phyloP scores from a whole-genome alignment of 2,888 invertebrate species.

The Lasioglossum morio region DNA sequence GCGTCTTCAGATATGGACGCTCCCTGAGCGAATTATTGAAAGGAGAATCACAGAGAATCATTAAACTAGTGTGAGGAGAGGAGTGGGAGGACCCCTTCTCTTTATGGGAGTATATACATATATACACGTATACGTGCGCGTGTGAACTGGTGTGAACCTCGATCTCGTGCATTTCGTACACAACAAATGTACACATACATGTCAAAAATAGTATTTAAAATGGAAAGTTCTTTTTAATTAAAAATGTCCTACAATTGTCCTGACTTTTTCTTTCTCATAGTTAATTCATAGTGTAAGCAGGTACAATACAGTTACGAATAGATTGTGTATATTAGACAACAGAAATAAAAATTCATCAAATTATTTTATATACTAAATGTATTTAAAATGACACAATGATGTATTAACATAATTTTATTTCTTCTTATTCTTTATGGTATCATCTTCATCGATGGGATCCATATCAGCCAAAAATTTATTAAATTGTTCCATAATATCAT shows the following conservation, averaged over 20 bases:
- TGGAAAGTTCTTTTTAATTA: background rate
- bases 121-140: background rate
- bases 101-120: background rate
- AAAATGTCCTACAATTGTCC: background rate
- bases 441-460: slow-evolving; percentile 86
- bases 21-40: slow-evolving; percentile 36
- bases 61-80: slow-evolving; percentile 11
- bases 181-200: background rate
- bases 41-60: slow-evolving; percentile 41
- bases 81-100: background rate
- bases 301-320: background rate
- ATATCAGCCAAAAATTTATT: slow-evolving; percentile 88
- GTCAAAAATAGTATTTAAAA: background rate
- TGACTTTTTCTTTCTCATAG: background rate
- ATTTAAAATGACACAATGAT: background rate
- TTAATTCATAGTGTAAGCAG: background rate
- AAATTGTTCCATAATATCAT: slow-evolving; percentile 89
- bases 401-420: slow-evolving; percentile 14
- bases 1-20: slow-evolving; percentile 47
- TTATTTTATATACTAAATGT: background rate
- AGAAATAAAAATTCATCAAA: background rate
- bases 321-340: background rate
- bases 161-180: background rate
- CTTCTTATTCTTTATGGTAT: slow-evolving; percentile 12
- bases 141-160: background rate